A percentile compares a stretch with the other conserved stretches of the same genome.
These are phyloP conservation scores for Characodon lateralis DNA, from an alignment of 2,797 vertebrate genomes.

Conservation along the genomic window DNA sequence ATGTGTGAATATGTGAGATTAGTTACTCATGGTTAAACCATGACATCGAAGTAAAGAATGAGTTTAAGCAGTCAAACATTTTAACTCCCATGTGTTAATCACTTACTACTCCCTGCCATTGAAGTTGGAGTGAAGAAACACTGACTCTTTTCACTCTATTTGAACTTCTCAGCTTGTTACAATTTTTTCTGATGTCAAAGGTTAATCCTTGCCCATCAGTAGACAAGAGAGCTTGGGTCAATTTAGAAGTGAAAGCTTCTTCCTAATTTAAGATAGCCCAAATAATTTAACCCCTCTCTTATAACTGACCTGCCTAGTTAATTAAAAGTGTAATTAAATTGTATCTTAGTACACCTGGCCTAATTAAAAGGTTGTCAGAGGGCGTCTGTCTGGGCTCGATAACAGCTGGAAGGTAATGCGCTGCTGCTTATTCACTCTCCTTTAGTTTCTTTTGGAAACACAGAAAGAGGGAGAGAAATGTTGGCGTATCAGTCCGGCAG, in stretches of 20 bases:
- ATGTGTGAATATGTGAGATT: not conserved
- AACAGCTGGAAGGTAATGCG: conserved; percentile 16
- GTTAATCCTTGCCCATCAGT: conserved; percentile 9
- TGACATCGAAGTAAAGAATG: not conserved
- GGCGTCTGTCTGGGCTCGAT: conserved; percentile 42
- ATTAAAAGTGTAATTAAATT: conserved; percentile 66
- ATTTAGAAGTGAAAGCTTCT: conserved; percentile 14
- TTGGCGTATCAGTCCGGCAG: not conserved
- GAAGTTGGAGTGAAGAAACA: not conserved
- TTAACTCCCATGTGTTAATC: not conserved
- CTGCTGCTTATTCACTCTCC: conserved; percentile 19
- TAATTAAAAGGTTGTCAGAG: conserved; percentile 44
- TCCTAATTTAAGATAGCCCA: conserved; percentile 36
- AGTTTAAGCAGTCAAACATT: not conserved
- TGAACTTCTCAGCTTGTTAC: not conserved
- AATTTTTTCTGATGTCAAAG: conserved; percentile 1
- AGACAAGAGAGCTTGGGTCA: conserved; percentile 22
- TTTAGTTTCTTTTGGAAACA: conserved; percentile 5
- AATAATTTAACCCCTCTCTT: conserved; percentile 37
- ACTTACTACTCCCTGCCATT: not conserved
- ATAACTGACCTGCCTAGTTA: conserved; percentile 41
- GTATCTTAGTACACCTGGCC: conserved; percentile 21
- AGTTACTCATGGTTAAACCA: not conserved
- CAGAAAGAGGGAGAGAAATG: not conserved
- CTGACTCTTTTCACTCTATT: not conserved